Conservation (phyloP, 2,888 invertebrate species). For the Euclidia mi region DNA sequence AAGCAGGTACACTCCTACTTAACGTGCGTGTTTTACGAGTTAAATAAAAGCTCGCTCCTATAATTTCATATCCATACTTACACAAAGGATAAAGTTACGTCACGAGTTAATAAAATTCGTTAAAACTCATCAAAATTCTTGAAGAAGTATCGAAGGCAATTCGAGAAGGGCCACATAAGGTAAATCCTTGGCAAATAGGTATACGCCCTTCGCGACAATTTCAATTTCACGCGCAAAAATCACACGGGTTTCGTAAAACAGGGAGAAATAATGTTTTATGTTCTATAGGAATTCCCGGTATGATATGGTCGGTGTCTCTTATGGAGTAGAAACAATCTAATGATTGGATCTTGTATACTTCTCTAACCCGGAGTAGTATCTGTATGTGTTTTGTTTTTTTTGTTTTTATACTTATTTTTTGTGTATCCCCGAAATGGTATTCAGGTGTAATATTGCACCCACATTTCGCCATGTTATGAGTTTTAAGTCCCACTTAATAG, state of each 20-base stretch:
- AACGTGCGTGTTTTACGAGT: neutral
- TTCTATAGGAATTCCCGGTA: constrained; percentile 4
- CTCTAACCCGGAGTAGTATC: too few relatives aligned
- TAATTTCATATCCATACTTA: neutral
- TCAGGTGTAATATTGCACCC: too few relatives aligned
- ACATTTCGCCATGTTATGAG: too few relatives aligned
- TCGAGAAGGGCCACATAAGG: constrained; percentile 36
- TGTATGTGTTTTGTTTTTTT: too few relatives aligned
- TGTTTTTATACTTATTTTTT: too few relatives aligned
- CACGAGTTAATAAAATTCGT: neutral
- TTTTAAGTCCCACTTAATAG: too few relatives aligned
- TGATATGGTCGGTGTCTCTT: neutral
- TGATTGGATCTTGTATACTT: too few relatives aligned
- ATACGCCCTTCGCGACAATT: constrained; percentile 46
- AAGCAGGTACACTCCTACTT: neutral
- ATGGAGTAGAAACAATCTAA: too few relatives aligned
- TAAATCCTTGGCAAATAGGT: constrained; percentile 51
- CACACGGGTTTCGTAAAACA: constrained; percentile 39
- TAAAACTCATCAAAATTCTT: constrained; percentile 11
- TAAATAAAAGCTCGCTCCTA: neutral
- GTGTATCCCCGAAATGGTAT: too few relatives aligned
- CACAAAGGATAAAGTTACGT: constrained; percentile 3
- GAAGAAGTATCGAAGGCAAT: constrained; percentile 22
- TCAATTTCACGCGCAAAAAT: constrained; percentile 63
- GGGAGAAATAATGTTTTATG: constrained; percentile 13